Conservation (phyloP, 1,140 invertebrate genomes). For the Cyclina sinensis region DNA sequence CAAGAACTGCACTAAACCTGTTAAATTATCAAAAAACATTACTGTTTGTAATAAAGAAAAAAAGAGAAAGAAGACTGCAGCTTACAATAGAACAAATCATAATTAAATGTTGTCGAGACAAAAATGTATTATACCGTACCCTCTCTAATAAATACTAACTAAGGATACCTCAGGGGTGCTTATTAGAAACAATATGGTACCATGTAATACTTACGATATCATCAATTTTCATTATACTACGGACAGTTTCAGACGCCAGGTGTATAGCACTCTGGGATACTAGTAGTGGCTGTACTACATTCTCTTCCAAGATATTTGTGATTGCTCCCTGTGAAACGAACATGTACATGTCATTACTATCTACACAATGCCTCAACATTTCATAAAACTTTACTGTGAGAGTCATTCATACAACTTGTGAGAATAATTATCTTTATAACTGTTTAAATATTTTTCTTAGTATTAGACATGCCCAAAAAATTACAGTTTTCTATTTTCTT, state of each 20-base stretch:
- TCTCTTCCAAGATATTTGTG: constrained; percentile 98
- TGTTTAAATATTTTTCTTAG: too few relatives aligned
- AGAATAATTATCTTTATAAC: too few relatives aligned
- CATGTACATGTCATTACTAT: background rate
- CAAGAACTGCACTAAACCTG: too few relatives aligned
- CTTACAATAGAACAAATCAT: too few relatives aligned
- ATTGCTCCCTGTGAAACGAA: constrained; percentile 91
- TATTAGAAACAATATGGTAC: background rate
- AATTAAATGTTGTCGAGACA: background rate
- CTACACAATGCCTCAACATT: too few relatives aligned
- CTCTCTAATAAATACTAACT: background rate
- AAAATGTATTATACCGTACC: background rate
- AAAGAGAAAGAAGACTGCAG: too few relatives aligned
- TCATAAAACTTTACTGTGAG: too few relatives aligned
- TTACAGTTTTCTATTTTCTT: too few relatives aligned
- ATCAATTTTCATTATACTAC: constrained; percentile 99
- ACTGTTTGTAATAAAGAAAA: too few relatives aligned
- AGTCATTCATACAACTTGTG: too few relatives aligned
- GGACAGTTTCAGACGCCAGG: constrained; percentile 98
- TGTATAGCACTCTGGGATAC: constrained; percentile 98
- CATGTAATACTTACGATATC: constrained; percentile 92
- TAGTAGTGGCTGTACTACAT: constrained; percentile 98
- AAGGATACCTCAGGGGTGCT: background rate
- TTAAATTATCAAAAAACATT: too few relatives aligned
- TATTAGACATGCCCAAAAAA: too few relatives aligned